These are phyloP conservation scores for Adelosebastes latens DNA, from an alignment of 2,797 vertebrate species.

Conservation along the genomic window DNA sequence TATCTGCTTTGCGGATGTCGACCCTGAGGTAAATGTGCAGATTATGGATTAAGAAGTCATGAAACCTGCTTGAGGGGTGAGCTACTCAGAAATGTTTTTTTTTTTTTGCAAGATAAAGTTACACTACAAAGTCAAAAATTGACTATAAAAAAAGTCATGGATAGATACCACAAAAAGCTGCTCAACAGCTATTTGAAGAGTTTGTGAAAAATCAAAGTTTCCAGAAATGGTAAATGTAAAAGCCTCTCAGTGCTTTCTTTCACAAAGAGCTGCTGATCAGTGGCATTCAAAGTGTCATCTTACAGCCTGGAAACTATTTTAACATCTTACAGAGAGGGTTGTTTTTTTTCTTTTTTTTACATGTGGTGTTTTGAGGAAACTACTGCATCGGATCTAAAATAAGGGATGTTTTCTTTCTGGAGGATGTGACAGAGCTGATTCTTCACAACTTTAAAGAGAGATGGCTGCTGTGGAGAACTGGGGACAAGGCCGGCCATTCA, in stretches of 20 bases:
- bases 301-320: slow-evolving; percentile 63
- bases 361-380: slow-evolving; percentile 64
- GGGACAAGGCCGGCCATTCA: slow-evolving; percentile 85
- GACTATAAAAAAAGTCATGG: slow-evolving; percentile 7
- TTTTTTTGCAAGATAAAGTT: slow-evolving; percentile 35
- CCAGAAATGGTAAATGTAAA: slow-evolving; percentile 36
- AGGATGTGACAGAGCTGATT: slow-evolving; percentile 75
- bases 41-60: slow-evolving; percentile 68
- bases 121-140: slow-evolving; percentile 44
- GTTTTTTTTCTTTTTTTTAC: slow-evolving; percentile 9
- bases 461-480: slow-evolving; percentile 57
- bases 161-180: slow-evolving; percentile 50
- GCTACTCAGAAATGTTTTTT: slow-evolving; percentile 43
- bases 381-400: slow-evolving; percentile 74
- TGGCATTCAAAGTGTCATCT: slow-evolving; percentile 74
- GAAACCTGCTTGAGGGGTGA: slow-evolving; percentile 61
- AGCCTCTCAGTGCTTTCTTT: slow-evolving; percentile 47
- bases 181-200: slow-evolving; percentile 56
- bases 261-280: slow-evolving; percentile 56
- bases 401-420: slow-evolving; percentile 75
- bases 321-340: slow-evolving; percentile 54
- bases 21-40: slow-evolving; percentile 84
- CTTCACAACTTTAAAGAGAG: slow-evolving; percentile 69
- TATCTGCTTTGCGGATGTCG: slow-evolving; percentile 69
- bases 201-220: slow-evolving; percentile 30